Conservation (phyloP, 2,888 invertebrate genomes). For the Stenodera caucasica region DNA sequence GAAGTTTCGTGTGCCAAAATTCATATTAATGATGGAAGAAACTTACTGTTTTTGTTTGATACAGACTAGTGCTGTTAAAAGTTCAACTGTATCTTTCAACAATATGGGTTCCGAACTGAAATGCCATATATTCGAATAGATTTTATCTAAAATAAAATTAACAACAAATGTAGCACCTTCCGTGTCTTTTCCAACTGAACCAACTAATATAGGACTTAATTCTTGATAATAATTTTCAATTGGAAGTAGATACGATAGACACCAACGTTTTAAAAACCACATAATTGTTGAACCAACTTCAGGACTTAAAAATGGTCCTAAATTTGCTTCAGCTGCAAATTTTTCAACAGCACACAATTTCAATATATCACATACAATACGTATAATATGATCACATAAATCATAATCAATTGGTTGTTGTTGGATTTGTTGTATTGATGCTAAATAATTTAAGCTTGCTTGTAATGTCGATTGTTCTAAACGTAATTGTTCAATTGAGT, state of each 20-base stretch:
- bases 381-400: slow-evolving; percentile 57
- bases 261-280: slow-evolving; percentile 81
- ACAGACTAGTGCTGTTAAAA: slow-evolving; percentile 57
- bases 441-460: slow-evolving; percentile 48
- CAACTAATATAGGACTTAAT: slow-evolving; percentile 61
- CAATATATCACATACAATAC: slow-evolving; percentile 72
- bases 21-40: slow-evolving; percentile 8
- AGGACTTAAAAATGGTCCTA: slow-evolving; percentile 72
- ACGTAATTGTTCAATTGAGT: slow-evolving; percentile 60
- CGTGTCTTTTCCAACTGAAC: slow-evolving; percentile 69
- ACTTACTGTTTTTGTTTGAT: slow-evolving; percentile 52
- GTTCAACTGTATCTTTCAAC: slow-evolving; percentile 64
- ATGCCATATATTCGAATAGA: slow-evolving; percentile 64
- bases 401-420: slow-evolving; percentile 49
- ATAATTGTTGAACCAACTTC: slow-evolving; percentile 75
- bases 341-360: slow-evolving; percentile 76
- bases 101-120: slow-evolving; percentile 66
- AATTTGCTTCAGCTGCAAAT: slow-evolving; percentile 68
- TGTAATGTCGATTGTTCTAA: slow-evolving; percentile 45
- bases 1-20: slow-evolving; percentile 6
- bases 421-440: slow-evolving; percentile 29
- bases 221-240: slow-evolving; percentile 63
- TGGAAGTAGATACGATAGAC: slow-evolving; percentile 70
- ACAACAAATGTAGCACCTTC: slow-evolving; percentile 66
- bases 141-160: slow-evolving; percentile 67